A percentile compares a stretch with the other conserved stretches of the same genome.
phyloP scores from a whole-genome alignment of 1,140 invertebrate species.

The Diploscapter pachys region DNA sequence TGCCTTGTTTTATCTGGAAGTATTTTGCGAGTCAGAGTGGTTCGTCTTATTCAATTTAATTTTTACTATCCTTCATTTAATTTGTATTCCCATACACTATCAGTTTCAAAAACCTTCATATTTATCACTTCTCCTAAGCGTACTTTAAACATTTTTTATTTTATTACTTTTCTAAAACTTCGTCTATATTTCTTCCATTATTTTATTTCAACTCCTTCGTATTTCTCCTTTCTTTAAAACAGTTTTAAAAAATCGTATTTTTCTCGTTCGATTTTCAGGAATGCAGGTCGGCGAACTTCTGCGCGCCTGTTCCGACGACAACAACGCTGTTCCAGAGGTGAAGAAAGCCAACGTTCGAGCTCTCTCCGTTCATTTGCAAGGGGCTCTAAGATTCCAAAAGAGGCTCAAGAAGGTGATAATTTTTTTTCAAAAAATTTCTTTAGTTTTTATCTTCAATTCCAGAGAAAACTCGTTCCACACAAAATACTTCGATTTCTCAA shows the following conservation, averaged over 20 bases:
- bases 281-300: slow-evolving; percentile 56
- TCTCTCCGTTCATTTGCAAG: slow-evolving; percentile 49
- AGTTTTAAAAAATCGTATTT: too few species aligned
- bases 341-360: slow-evolving; percentile 46
- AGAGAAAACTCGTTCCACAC: slow-evolving; percentile 51
- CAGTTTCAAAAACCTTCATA: neutral
- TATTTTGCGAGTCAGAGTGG: slow-evolving; percentile 54
- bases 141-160: too few species aligned
- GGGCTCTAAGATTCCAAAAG: slow-evolving; percentile 50
- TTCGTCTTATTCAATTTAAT: neutral
- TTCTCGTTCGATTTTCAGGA: slow-evolving; percentile 33
- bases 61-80: slow-evolving; percentile 1
- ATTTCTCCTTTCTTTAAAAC: too few species aligned
- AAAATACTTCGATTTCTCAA: slow-evolving; percentile 52
- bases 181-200: too few species aligned
- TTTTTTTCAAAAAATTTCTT: slow-evolving; percentile 15
- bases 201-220: too few species aligned
- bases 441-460: slow-evolving; percentile 17
- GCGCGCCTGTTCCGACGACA: slow-evolving; percentile 47
- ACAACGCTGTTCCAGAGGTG: slow-evolving; percentile 48
- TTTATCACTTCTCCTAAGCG: too few species aligned
- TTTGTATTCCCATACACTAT: neutral
- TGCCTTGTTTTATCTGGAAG: slow-evolving; percentile 61
- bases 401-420: slow-evolving; percentile 41
- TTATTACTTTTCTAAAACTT: too few species aligned